Conservation (phyloP, 2,888 invertebrate genomes). For the Meghimatium bilineatum region DNA sequence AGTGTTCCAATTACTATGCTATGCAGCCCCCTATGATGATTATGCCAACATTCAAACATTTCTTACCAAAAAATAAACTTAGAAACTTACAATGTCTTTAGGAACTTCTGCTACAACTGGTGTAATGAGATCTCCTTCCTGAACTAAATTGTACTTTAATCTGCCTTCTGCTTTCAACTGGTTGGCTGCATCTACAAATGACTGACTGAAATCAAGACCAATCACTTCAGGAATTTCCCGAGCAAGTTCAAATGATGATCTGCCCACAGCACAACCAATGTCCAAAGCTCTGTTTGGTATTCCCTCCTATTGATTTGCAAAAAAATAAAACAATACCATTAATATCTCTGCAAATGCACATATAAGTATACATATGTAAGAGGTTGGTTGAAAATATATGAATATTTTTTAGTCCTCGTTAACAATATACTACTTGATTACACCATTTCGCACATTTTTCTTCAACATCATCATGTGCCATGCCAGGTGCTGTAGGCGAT, state of each 20-base stretch:
- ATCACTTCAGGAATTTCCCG: slow-evolving; percentile 70
- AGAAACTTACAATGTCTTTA: slow-evolving; percentile 63
- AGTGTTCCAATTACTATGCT: no score
- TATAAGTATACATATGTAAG: no score
- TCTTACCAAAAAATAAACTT: background rate
- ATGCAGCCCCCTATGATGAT: no score
- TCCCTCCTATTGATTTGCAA: slow-evolving; percentile 48
- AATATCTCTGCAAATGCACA: no score
- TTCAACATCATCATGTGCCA: no score
- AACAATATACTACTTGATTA: no score
- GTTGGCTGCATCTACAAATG: slow-evolving; percentile 73
- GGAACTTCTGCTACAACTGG: slow-evolving; percentile 64
- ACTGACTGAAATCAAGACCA: slow-evolving; percentile 75
- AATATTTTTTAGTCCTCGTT: no score
- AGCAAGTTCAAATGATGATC: slow-evolving; percentile 74
- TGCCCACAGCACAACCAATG: slow-evolving; percentile 77
- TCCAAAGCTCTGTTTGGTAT: slow-evolving; percentile 71
- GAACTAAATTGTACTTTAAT: slow-evolving; percentile 66
- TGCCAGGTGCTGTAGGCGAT: no score
- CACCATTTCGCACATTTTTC: no score
- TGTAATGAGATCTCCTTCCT: slow-evolving; percentile 72
- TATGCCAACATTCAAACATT: background rate
- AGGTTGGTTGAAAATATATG: no score
- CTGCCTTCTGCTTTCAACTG: slow-evolving; percentile 64
- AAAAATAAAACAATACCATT: no score